Evolutionary conservation across 2,113 vertebrate genomes (phyloP), one percentile per base, ranked within the genome.

Genomic region (Smithornis capensis): DNA sequence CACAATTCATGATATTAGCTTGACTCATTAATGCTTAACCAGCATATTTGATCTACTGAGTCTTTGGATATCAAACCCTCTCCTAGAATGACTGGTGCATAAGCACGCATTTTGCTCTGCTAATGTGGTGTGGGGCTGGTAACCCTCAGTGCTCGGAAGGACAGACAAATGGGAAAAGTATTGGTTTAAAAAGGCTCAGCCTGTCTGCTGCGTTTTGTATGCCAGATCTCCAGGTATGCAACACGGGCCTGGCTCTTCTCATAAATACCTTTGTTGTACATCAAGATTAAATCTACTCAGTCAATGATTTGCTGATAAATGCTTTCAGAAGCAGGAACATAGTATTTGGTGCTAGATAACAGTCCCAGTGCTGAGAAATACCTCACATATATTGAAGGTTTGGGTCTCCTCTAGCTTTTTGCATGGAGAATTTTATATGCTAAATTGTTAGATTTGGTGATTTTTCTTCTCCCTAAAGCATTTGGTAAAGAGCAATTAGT

Each of bases 401-500:
- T 92, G 15, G 5, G 9, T 56, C 80, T 83, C n/a, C 60, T 81
- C 77, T 44, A 75, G 35, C 22, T 81, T 86, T 86, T 83, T 59
- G 6, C 2, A 6, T 50, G 22, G 35, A 80, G 33, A 47, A 42
- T 77, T 87, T 88, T 75, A 12, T 31, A 50, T 28, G 8, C 56
- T 67, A 67, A 81, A 94, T 89, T 63, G 35, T 33, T 86, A 69
- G 42, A 80, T 95, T 91, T 95, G 90, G 89, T 78, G 75, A 86
- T 77, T 77, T 91, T 93, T 77, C 63, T 90, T 55, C 44, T 84
- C 84, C 85, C 78, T 80, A 71, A 94, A 95, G 90, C 88, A 94
- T 92, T 96, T 89, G 79, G 76, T 93, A 95, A 96, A 94, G 92
- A 90, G 87, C 93, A 93, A 94, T 96, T 96, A 96, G 94, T 97